phyloP scores from a whole-genome alignment of 2,797 vertebrate genomes.

The Labroides dimidiatus region DNA sequence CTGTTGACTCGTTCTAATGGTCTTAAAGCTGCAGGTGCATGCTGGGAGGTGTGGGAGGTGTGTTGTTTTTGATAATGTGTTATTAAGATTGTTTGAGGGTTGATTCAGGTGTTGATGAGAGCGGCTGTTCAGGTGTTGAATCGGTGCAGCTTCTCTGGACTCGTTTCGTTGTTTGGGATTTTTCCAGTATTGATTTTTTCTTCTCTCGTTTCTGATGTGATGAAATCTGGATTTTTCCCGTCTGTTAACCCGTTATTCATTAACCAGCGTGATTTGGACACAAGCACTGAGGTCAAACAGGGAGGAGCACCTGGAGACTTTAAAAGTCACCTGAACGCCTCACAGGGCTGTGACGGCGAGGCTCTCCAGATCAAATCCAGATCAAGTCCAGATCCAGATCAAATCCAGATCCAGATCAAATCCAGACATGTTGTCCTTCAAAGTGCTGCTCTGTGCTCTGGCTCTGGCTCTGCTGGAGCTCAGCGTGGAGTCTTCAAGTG shows the following conservation, averaged over 20 bases:
- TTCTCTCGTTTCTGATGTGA: not conserved
- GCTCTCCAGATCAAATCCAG: not conserved
- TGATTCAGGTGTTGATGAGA: no score
- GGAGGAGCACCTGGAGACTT: not conserved
- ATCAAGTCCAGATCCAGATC: no score
- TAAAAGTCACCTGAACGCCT: not conserved
- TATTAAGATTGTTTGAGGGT: no score
- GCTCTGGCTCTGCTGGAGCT: not conserved
- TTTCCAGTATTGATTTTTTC: not conserved
- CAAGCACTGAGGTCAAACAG: not conserved
- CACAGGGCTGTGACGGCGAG: not conserved
- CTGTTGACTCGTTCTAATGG: no score
- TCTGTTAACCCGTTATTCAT: not conserved
- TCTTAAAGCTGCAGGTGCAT: no score
- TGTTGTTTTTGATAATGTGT: no score
- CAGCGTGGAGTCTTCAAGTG: not conserved
- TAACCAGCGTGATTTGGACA: not conserved
- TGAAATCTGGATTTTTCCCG: conserved; percentile 5
- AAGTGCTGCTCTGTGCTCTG: not conserved
- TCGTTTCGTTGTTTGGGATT: no score
- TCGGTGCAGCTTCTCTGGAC: no score
- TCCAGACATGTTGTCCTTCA: not conserved
- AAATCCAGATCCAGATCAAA: no score
- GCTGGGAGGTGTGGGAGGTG: no score
- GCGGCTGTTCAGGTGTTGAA: no score